These are phyloP conservation scores for Sinella curviseta DNA, from an alignment of 1,140 invertebrate genomes.

Conservation along the genomic window DNA sequence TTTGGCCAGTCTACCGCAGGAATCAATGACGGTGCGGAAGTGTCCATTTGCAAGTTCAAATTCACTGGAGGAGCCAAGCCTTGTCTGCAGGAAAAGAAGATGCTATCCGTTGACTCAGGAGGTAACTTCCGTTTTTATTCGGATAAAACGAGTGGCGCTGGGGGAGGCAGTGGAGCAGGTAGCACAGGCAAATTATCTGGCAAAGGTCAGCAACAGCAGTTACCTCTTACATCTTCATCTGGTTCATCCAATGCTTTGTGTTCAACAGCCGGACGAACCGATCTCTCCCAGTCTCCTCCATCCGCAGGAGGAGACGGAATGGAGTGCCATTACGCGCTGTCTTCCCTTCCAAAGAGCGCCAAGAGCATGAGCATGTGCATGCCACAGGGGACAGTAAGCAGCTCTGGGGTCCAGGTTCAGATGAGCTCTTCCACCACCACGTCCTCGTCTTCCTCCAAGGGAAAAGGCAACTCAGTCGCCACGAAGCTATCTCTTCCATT, in stretches of 20 bases:
- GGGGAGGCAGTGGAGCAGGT: conserved; percentile 18
- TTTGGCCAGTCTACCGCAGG: conserved; percentile 13
- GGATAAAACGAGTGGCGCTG: conserved; percentile 67
- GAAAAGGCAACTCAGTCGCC: no score
- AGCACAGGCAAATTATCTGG: conserved; percentile 70
- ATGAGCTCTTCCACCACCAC: neutral
- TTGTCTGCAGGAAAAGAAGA: conserved; percentile 83
- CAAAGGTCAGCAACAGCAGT: conserved; percentile 42
- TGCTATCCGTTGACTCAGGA: conserved; percentile 80
- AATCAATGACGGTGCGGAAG: conserved; percentile 61
- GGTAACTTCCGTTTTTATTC: conserved; percentile 80
- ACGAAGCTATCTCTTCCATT: no score
- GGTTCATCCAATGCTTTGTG: neutral
- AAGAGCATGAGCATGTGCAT: conserved; percentile 48
- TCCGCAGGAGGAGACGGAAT: neutral
- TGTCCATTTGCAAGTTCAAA: conserved; percentile 90
- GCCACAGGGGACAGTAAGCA: conserved; percentile 52
- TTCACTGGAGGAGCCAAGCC: conserved; percentile 86
- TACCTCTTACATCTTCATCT: neutral
- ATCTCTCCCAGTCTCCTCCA: neutral
- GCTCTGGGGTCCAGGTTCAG: conserved; percentile 42
- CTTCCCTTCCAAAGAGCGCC: conserved; percentile 41
- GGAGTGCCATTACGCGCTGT: conserved; percentile 15
- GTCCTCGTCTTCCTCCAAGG: neutral
- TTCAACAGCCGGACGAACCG: neutral